A percentile compares a stretch with the other conserved stretches of the same genome.
Evolutionary conservation across 2,797 vertebrate species (phyloP).

Genomic region (Sus cebifrons): DNA sequence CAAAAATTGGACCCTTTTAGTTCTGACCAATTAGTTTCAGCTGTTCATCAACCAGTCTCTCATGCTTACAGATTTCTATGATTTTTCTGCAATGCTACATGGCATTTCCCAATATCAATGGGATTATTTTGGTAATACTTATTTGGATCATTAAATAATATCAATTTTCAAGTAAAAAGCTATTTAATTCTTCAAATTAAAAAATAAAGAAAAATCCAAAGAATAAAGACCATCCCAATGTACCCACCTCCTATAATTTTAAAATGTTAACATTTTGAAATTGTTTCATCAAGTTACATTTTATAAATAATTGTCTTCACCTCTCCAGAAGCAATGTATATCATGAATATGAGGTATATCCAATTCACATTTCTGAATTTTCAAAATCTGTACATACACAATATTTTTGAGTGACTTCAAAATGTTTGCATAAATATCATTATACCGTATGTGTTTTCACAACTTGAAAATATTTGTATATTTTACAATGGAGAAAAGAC

Average conservation of each 20-base stretch:
- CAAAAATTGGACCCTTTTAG: background rate
- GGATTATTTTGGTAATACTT: background rate
- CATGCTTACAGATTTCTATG: background rate
- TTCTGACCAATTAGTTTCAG: background rate
- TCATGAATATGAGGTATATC: background rate
- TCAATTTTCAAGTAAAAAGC: background rate
- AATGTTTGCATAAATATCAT: background rate
- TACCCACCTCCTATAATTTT: background rate
- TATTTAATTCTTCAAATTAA: background rate
- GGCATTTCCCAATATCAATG: background rate
- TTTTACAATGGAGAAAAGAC: too few relatives aligned
- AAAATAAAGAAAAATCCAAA: constrained; percentile 11
- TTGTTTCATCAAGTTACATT: constrained; percentile 2
- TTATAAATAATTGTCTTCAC: background rate
- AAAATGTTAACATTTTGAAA: constrained; percentile 21
- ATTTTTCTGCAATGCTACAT: background rate
- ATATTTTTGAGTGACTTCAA: background rate
- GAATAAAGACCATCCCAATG: background rate
- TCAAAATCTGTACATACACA: background rate
- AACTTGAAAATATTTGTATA: background rate
- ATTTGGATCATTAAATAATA: background rate
- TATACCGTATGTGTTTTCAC: background rate
- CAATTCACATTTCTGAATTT: background rate
- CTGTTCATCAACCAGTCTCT: background rate
- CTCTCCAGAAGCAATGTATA: background rate